phyloP scores from a whole-genome alignment of 2,888 invertebrate genomes.

The Campoplex capitator region DNA sequence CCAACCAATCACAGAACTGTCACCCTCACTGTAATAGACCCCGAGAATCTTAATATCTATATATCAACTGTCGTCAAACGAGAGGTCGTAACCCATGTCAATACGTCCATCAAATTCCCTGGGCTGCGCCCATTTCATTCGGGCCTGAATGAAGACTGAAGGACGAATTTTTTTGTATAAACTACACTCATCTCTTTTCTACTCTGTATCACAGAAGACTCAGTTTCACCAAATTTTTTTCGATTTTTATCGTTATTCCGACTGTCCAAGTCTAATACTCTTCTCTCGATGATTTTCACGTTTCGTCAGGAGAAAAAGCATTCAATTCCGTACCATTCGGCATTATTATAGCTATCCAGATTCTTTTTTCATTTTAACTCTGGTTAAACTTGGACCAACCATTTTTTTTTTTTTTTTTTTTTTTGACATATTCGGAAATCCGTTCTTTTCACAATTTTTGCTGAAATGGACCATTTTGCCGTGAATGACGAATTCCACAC shows the following conservation, averaged over 20 bases:
- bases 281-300: conserved; percentile 28
- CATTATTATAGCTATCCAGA: not conserved
- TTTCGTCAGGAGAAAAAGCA: not conserved
- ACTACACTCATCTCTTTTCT: conserved; percentile 4
- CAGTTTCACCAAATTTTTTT: conserved; percentile 45
- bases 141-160: not conserved
- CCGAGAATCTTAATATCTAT: conserved; percentile 22
- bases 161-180: conserved; percentile 47
- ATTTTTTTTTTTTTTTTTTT: not conserved
- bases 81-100: conserved; percentile 6
- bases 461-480: not conserved
- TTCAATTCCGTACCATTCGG: not conserved
- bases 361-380: not conserved
- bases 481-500: not conserved
- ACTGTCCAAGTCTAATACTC: conserved; percentile 32
- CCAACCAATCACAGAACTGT: conserved; percentile 33
- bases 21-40: conserved; percentile 15
- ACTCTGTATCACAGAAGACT: conserved; percentile 5
- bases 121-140: not conserved
- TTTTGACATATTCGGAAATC: not conserved
- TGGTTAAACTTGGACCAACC: not conserved
- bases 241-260: conserved; percentile 53
- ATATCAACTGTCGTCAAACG: conserved; percentile 8
- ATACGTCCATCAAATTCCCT: not conserved
- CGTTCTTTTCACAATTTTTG: not conserved